A percentile compares a stretch with the other conserved stretches of the same genome.
phyloP scores from a whole-genome alignment of 2,797 vertebrate species.

The Rhabdomys pumilio region DNA sequence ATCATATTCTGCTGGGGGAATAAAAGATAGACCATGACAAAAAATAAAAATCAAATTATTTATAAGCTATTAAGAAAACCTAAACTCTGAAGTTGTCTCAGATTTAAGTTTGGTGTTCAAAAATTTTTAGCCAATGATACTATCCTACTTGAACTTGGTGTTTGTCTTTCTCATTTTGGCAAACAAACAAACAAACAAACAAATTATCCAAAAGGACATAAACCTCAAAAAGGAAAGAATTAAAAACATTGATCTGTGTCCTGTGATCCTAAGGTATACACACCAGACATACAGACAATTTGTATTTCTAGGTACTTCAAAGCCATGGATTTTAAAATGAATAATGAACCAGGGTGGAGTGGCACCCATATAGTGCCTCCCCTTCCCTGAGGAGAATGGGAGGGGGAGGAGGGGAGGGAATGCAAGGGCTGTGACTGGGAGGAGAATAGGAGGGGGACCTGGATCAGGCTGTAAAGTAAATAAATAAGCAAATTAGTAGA shows the following conservation, averaged over 20 bases:
- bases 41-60: constrained; percentile 82
- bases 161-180: constrained; percentile 45
- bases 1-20: constrained; percentile 85
- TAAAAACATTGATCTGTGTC: not conserved
- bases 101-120: constrained; percentile 67
- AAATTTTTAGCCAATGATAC: constrained; percentile 71
- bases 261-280: constrained; percentile 53
- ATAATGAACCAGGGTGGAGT: not conserved
- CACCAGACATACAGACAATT: not conserved
- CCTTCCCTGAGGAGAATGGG: not conserved
- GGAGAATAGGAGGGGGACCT: not conserved
- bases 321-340: not conserved
- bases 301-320: constrained; percentile 30
- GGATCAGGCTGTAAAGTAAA: not conserved
- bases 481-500: not conserved
- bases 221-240: constrained; percentile 42
- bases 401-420: not conserved
- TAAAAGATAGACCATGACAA: constrained; percentile 82
- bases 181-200: not conserved
- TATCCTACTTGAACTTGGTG: constrained; percentile 36
- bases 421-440: not conserved
- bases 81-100: constrained; percentile 79
- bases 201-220: constrained; percentile 49
- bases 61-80: constrained; percentile 81
- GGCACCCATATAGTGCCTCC: not conserved